Conservation (phyloP, 1,140 invertebrate species). For the Eriosoma lanigerum region DNA sequence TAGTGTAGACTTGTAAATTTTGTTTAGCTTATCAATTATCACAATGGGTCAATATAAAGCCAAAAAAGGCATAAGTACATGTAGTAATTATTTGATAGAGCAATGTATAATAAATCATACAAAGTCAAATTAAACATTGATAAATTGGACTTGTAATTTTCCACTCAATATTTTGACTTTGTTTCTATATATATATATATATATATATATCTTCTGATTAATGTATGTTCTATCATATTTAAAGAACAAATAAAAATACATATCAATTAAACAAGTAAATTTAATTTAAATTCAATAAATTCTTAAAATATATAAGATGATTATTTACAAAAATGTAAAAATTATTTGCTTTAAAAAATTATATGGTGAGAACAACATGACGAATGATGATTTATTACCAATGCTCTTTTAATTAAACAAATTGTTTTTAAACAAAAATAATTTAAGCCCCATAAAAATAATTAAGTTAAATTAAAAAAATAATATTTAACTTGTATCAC, state of each 20-base stretch:
- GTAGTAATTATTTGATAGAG: neutral
- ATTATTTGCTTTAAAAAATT: neutral
- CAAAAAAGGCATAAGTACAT: neutral
- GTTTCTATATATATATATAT: too few species aligned
- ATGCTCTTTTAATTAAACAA: slow-evolving; percentile 1
- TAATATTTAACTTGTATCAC: slow-evolving; percentile 44
- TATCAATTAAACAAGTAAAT: neutral
- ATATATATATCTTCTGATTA: neutral
- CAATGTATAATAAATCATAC: slow-evolving; percentile 21
- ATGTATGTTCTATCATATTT: too few species aligned
- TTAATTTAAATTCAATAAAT: neutral
- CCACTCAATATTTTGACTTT: too few species aligned
- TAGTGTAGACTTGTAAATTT: neutral
- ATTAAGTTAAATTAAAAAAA: slow-evolving; percentile 33
- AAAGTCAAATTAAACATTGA: neutral
- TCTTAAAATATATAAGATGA: neutral
- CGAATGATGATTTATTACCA: neutral
- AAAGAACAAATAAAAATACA: neutral
- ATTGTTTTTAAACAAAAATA: slow-evolving; percentile 24
- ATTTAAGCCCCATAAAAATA: slow-evolving; percentile 20
- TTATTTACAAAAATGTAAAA: neutral
- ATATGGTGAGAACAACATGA: neutral
- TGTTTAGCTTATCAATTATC: slow-evolving; percentile 20
- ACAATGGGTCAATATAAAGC: neutral
- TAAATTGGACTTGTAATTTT: neutral